These are phyloP conservation scores for Cichlasoma orientale DNA, from an alignment of 2,797 vertebrate species.

Conservation along the genomic window DNA sequence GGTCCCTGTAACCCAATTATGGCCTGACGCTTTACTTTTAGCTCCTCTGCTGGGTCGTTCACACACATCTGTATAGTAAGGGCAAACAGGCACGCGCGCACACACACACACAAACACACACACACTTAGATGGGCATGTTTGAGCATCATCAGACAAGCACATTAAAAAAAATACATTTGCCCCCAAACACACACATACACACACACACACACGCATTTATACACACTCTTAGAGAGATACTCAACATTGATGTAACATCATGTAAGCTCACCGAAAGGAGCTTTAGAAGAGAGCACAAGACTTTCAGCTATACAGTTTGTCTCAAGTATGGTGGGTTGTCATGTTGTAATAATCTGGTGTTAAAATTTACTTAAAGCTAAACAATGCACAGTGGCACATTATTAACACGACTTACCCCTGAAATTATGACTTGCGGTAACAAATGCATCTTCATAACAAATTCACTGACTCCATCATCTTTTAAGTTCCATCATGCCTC, in stretches of 20 bases:
- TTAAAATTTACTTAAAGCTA: background rate
- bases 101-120: conserved; percentile 25
- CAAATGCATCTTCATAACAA: background rate
- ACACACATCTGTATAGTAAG: conserved; percentile 79
- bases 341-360: background rate
- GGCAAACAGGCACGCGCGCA: conserved; percentile 62
- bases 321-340: background rate
- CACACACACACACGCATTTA: background rate
- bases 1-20: conserved; percentile 84
- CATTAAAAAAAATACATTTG: conserved; percentile 39
- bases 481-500: conserved; percentile 1
- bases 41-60: conserved; percentile 77
- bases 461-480: conserved; percentile 1
- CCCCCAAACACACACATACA: background rate
- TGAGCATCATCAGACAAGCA: conserved; percentile 30
- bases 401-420: background rate
- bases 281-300: background rate
- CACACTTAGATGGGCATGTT: conserved; percentile 19
- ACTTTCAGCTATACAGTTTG: background rate
- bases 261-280: background rate
- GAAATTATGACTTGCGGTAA: background rate
- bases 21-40: conserved; percentile 82
- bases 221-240: conserved; percentile 8
- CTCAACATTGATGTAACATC: conserved; percentile 6
- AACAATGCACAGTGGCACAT: background rate